A percentile compares a stretch with the other conserved stretches of the same genome.
These are phyloP conservation scores for Oenanthe oenanthe DNA, from an alignment of 2,113 vertebrate genomes.

Conservation along the genomic window DNA sequence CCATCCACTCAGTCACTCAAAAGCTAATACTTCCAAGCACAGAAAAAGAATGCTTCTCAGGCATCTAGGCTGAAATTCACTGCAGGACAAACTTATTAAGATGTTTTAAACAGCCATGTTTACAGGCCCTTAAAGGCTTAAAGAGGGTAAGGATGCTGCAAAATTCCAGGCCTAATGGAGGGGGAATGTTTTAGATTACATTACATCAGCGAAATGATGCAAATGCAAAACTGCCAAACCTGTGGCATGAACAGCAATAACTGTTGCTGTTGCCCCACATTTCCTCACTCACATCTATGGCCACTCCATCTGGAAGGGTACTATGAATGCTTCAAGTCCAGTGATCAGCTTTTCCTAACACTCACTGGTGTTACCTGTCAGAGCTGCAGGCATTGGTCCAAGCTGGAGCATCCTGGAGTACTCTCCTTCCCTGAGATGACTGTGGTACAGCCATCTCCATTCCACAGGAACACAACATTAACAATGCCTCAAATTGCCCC, in stretches of 20 bases:
- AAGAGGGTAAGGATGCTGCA: background rate
- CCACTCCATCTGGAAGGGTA: background rate
- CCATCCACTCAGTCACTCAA: background rate
- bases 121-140: background rate
- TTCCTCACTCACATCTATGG: background rate
- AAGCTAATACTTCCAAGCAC: background rate
- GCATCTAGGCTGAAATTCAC: background rate
- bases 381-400: background rate
- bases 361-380: background rate
- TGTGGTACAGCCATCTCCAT: background rate
- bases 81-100: background rate
- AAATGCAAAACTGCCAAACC: background rate
- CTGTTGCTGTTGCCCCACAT: background rate
- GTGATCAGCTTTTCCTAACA: background rate
- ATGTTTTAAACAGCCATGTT: background rate
- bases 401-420: background rate
- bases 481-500: background rate
- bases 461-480: background rate
- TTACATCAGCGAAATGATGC: background rate
- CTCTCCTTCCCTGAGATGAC: background rate
- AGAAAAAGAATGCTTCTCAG: background rate
- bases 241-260: background rate
- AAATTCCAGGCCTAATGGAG: background rate
- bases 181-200: background rate
- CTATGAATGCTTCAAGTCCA: background rate